phyloP scores from a whole-genome alignment of 2,113 vertebrate genomes.

The Sceloporus undulatus region DNA sequence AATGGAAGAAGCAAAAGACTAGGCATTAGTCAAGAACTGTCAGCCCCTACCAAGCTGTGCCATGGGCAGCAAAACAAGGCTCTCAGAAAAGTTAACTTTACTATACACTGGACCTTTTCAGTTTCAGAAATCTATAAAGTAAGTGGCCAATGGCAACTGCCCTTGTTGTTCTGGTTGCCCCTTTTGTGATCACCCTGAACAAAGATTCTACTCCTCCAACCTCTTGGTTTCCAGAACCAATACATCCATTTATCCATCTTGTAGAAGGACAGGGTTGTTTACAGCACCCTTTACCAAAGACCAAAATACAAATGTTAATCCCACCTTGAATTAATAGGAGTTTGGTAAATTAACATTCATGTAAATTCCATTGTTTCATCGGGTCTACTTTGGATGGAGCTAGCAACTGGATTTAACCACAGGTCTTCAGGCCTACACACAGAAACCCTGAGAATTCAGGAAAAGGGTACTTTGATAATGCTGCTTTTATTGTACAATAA shows the following conservation, averaged over 20 bases:
- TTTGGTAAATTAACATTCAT: too few relatives aligned
- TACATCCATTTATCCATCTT: too few relatives aligned
- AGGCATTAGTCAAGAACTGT: constrained; percentile 29
- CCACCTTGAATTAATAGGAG: too few relatives aligned
- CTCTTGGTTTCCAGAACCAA: background rate
- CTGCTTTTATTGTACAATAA: background rate
- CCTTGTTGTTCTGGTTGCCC: background rate
- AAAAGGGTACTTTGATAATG: background rate
- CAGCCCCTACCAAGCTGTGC: background rate
- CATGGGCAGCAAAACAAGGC: too few relatives aligned
- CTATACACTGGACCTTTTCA: background rate
- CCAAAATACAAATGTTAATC: too few relatives aligned
- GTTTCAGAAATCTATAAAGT: background rate
- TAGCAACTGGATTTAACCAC: too few relatives aligned
- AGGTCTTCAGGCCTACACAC: background rate
- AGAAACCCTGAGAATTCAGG: background rate
- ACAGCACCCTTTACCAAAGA: background rate
- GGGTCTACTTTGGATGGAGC: too few relatives aligned
- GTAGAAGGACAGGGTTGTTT: background rate
- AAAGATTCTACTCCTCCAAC: background rate
- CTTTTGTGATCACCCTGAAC: background rate
- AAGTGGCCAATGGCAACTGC: too few relatives aligned
- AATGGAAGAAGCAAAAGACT: constrained; percentile 24
- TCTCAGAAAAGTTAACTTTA: too few relatives aligned
- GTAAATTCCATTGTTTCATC: too few relatives aligned